A percentile compares a stretch with the other conserved stretches of the same genome.
phyloP scores from a whole-genome alignment of 2,888 invertebrate genomes.

The Panzeria rudis region DNA sequence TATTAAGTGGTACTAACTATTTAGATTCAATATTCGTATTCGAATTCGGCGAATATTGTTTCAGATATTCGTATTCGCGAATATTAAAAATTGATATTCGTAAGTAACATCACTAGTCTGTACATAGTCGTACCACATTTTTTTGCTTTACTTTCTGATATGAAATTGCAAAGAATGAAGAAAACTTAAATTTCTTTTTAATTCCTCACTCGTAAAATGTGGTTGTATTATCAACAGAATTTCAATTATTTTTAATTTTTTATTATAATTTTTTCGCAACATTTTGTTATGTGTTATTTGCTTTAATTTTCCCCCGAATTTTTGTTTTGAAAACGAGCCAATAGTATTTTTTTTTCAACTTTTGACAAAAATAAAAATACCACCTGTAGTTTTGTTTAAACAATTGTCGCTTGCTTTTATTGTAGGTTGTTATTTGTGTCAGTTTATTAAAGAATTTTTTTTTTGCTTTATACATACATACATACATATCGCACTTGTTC shows the following conservation, averaged over 20 bases:
- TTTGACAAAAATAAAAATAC: conserved; percentile 62
- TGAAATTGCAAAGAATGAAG: conserved; percentile 6
- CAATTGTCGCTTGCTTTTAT: conserved; percentile 57
- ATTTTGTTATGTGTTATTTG: conserved; percentile 39
- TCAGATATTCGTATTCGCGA: too few species aligned
- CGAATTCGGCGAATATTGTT: too few species aligned
- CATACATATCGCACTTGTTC: too few species aligned
- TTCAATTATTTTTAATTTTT: conserved; percentile 60
- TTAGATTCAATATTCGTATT: too few species aligned
- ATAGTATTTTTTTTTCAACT: conserved; percentile 47
- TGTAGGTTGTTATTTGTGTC: conserved; percentile 43
- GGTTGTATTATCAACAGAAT: conserved; percentile 58
- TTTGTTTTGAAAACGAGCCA: conserved; percentile 63
- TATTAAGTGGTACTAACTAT: too few species aligned
- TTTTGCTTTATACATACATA: not conserved
- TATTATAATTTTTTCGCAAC: conserved; percentile 31
- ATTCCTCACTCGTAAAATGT: conserved; percentile 44
- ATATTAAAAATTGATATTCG: too few species aligned
- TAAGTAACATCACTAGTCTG: too few species aligned
- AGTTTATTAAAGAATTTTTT: conserved; percentile 50
- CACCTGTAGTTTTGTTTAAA: conserved; percentile 69
- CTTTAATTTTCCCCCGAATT: conserved; percentile 31
- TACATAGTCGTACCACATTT: not conserved
- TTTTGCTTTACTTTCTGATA: conserved; percentile 23
- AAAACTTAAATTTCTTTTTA: conserved; percentile 3